These are phyloP conservation scores for Pelecanus crispus DNA, from an alignment of 2,113 vertebrate genomes.

Conservation along the genomic window DNA sequence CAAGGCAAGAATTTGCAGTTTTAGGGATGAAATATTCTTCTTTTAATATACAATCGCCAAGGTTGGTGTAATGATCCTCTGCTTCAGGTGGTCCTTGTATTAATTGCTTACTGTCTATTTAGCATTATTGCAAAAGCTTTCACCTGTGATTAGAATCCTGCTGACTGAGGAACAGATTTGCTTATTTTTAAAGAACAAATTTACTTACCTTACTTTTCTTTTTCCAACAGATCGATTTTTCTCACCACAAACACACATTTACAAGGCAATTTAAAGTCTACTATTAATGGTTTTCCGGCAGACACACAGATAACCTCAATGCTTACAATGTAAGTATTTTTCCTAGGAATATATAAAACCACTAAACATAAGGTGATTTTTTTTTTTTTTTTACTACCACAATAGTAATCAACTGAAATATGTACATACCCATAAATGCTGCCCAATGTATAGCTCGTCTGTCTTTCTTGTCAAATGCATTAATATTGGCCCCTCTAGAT, in stretches of 20 bases:
- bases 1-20: neutral
- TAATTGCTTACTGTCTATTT: neutral
- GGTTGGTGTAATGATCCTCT: neutral
- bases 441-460: constrained; percentile 98
- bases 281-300: neutral
- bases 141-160: neutral
- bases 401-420: neutral
- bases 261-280: neutral
- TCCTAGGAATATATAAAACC: neutral
- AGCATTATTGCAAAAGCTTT: neutral
- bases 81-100: neutral
- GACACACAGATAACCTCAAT: neutral
- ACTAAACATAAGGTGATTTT: neutral
- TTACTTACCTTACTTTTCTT: neutral
- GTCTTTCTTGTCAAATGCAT: constrained; percentile 99
- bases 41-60: neutral
- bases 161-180: neutral
- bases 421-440: constrained; percentile 93
- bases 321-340: neutral
- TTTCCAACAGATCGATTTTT: neutral
- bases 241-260: neutral
- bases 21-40: neutral
- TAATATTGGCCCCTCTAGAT: constrained; percentile 98
- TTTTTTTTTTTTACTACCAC: neutral
- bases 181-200: neutral